These are phyloP conservation scores for Zaprionus africanus DNA, from an alignment of 1,140 invertebrate genomes.

Conservation along the genomic window DNA sequence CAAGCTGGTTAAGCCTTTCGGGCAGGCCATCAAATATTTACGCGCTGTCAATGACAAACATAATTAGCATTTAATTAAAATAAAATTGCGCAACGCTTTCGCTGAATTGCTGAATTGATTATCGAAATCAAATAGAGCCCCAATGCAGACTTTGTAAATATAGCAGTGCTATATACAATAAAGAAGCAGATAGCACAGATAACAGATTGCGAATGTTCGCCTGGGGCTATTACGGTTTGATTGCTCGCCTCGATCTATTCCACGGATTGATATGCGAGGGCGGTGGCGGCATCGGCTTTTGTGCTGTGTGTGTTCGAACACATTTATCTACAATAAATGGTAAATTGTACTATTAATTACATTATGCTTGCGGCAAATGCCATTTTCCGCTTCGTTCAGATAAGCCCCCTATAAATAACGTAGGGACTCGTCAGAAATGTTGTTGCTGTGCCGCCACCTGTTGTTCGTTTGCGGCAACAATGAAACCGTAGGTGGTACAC, in stretches of 20 bases:
- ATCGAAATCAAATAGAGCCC: constrained; percentile 75
- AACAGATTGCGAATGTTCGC: constrained; percentile 27
- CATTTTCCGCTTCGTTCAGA: constrained; percentile 55
- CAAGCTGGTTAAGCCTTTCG: not conserved
- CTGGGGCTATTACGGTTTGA: constrained; percentile 19
- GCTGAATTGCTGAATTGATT: constrained; percentile 74
- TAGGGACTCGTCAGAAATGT: constrained; percentile 7
- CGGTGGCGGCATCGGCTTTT: constrained; percentile 1
- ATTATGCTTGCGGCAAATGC: constrained; percentile 57
- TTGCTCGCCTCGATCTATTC: not conserved
- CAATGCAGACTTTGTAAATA: constrained; percentile 38
- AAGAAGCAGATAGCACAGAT: constrained; percentile 33
- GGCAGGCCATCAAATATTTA: constrained; percentile 62
- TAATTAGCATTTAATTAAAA: constrained; percentile 83
- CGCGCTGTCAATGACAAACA: constrained; percentile 63
- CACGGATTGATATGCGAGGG: constrained; percentile 19
- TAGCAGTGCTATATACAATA: constrained; percentile 2
- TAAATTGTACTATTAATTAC: constrained; percentile 65
- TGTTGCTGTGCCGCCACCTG: constrained; percentile 53
- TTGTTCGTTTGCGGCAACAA: constrained; percentile 41
- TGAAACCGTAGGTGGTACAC: constrained; percentile 51
- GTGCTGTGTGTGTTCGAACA: not conserved
- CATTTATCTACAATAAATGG: constrained; percentile 49
- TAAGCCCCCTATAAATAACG: not conserved
- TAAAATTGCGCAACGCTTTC: constrained; percentile 64